phyloP scores from a whole-genome alignment of 2,888 invertebrate species.

The Axea sp. region DNA sequence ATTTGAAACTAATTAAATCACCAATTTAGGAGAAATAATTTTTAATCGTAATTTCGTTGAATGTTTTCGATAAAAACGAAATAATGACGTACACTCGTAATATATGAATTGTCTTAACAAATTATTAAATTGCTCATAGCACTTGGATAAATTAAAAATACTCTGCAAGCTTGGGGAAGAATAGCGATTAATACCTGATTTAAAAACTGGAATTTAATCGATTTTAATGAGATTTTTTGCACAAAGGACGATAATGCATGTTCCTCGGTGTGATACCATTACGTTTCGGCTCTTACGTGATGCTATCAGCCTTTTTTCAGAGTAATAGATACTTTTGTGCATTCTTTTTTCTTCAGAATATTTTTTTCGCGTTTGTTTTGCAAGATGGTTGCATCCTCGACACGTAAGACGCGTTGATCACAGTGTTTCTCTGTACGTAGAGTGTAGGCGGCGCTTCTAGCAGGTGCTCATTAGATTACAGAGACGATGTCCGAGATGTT shows the following conservation, averaged over 20 bases:
- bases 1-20: no score
- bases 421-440: constrained; percentile 66
- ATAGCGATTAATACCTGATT: no score
- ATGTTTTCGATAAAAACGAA: no score
- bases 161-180: no score
- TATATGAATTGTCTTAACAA: no score
- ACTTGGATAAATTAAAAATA: no score
- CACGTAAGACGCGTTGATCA: constrained; percentile 59
- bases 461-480: constrained; percentile 77
- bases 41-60: no score
- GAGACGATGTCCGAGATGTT: constrained; percentile 76
- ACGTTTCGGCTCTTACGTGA: constrained; percentile 3
- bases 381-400: constrained; percentile 55
- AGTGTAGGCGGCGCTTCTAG: constrained; percentile 76
- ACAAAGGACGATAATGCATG: neutral
- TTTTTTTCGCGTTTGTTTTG: constrained; percentile 50
- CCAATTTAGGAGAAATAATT: no score
- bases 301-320: constrained; percentile 8
- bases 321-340: constrained; percentile 21
- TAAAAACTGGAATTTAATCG: no score
- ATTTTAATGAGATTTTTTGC: no score
- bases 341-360: constrained; percentile 2
- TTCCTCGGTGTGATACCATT: constrained; percentile 16
- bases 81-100: no score
- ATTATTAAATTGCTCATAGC: no score